Evolutionary conservation across 2,888 invertebrate genomes (phyloP).

Genomic region (Scelioninae gen. 2): DNA sequence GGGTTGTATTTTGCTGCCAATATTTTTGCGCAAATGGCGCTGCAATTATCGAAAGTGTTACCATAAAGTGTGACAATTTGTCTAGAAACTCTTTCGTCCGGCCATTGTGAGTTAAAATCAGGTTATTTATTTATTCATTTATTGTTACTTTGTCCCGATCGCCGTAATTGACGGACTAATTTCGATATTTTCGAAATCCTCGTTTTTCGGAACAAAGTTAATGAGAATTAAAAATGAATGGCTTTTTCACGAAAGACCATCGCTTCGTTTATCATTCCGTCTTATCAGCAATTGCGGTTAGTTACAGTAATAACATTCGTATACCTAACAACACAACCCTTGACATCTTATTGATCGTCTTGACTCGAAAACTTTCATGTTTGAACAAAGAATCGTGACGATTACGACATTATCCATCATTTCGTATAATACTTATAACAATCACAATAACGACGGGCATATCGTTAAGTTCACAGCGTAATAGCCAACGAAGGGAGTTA

Average conservation of each 20-base stretch:
- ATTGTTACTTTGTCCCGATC: too few species aligned
- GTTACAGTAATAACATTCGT: constrained; percentile 63
- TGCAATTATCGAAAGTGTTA: too few species aligned
- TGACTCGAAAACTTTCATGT: constrained; percentile 53
- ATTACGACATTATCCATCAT: constrained; percentile 57
- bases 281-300: constrained; percentile 63
- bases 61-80: too few species aligned
- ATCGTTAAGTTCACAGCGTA: constrained; percentile 43
- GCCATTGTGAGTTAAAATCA: too few species aligned
- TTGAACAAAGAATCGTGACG: constrained; percentile 59
- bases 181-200: too few species aligned
- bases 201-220: constrained; percentile 12
- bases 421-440: constrained; percentile 37
- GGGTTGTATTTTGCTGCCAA: too few species aligned
- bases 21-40: too few species aligned
- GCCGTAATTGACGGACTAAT: too few species aligned
- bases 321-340: constrained; percentile 64
- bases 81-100: too few species aligned
- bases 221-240: constrained; percentile 35
- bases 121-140: too few species aligned
- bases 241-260: constrained; percentile 47
- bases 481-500: too few species aligned
- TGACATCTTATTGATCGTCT: constrained; percentile 60
- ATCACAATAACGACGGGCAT: constrained; percentile 19
- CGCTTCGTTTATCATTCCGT: constrained; percentile 59